Base-by-base conservation (phyloP, 2,797 vertebrate species). In the Setipinna tenuifilis region DNA sequence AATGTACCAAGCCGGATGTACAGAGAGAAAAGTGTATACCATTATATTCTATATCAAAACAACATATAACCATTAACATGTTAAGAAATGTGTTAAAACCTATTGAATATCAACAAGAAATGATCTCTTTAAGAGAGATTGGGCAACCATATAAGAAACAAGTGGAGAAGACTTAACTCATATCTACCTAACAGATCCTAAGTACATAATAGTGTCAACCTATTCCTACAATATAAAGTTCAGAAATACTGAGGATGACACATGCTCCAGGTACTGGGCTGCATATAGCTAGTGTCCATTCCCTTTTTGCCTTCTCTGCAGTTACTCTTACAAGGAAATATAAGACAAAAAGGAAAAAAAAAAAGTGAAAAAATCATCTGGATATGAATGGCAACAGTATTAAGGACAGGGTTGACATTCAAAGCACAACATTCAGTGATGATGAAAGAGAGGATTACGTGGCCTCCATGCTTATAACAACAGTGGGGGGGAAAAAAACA, bases 81-180 rank as follows among this genome's bases (percentile, higher is more conserved):
- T 81, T 90, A 91, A 93, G 89, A 94, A 94, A 94, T 93, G 85
- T 91, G 65, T 78, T 78, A 94, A 91, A 94, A 95, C 89, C 91
- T 94, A 94, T 94, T 95, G 94, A 95, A 95, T 95, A 95, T 94
- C 94, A 95, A 95, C 94, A 95, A 95, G 93, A 94, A 87, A 87
- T 83, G 75, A 89, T 91, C 93, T 94, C 95, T 92, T 93, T 93
- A 83, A 87, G 92, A 94, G 93, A 94, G 91, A 92, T 83, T 88
- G 92, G 92, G 91, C 92, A 92, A 91, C 86, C 86, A 88, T 90
- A 90, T 88, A 90, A 86, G 89, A 93, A 90, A 92, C 89, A 81
- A 84, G 89, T 82, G 88, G 68, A 82, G 89, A 85, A 83, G 85
- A 86, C 28, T 44, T 44, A 28, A 57, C 23, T 85, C 81, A 89